Evolutionary conservation across 2,113 vertebrate genomes (phyloP).

Genomic region (Cercocebus atys): DNA sequence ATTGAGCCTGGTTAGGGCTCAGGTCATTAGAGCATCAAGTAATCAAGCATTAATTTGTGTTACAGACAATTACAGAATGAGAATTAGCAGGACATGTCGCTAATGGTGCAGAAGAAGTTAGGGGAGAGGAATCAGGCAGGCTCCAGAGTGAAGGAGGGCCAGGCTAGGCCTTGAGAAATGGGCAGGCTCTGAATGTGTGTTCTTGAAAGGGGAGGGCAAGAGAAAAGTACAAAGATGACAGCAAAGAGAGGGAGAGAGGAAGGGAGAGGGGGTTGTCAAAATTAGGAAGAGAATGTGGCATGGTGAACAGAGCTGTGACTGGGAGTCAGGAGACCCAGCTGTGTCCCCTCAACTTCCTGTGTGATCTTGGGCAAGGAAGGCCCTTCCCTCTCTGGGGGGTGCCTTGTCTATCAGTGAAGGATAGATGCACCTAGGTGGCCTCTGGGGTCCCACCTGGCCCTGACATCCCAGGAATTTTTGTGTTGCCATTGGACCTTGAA

Average conservation of each 20-base stretch:
- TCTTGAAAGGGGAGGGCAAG: not conserved
- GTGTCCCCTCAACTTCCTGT: not conserved
- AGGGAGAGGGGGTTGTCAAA: not conserved
- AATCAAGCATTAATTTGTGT: constrained; percentile 63
- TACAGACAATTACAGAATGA: constrained; percentile 62
- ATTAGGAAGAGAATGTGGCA: not conserved
- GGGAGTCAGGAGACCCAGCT: not conserved
- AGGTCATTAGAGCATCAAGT: constrained; percentile 65
- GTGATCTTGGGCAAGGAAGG: not conserved
- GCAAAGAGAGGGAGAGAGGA: not conserved
- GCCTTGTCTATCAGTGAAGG: not conserved
- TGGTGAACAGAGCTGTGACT: not conserved
- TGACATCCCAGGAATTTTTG: not conserved
- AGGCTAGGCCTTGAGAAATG: not conserved
- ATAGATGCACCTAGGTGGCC: not conserved
- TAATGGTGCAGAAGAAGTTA: not conserved
- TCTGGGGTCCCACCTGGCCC: not conserved
- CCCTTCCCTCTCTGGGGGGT: not conserved
- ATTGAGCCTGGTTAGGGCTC: constrained; percentile 57
- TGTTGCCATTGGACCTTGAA: not conserved
- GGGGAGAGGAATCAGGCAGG: not conserved
- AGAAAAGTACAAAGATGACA: not conserved
- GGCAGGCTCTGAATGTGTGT: not conserved
- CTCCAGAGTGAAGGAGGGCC: not conserved
- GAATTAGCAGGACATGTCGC: not conserved